Evolutionary conservation across 2,113 vertebrate species (phyloP), one percentile per base, ranked within the genome.

Genomic region (Hydropotes inermis): DNA sequence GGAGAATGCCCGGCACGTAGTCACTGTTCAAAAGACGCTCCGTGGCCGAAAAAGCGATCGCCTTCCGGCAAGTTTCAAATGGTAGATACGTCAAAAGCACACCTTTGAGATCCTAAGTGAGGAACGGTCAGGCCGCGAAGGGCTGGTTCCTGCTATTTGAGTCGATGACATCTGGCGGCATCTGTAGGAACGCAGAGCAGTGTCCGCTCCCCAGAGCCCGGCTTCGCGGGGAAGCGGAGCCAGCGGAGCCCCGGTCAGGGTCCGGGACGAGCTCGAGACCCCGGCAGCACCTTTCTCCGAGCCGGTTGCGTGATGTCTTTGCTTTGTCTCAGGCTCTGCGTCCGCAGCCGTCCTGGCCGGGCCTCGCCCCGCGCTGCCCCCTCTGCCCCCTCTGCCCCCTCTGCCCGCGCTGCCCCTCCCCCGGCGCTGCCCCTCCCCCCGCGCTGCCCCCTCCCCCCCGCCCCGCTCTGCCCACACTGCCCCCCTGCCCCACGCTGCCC

Each of bases 51-150:
- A 23, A 45, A 91, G 6, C 67, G 43, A 78, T 91, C 61, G 23
- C 11, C 60, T 91, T 93, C 5, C 79, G 21, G 11, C 93, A 52
- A 55, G 12, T 95, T 81, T 93, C 39, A 91, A 87, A 85, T 3
- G 25, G 13, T 39, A 78, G 33, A 14, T 3, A 33, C n/a, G 12
- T 64, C 60, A 64, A 76, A 74, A 36, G 92, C 4, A 94, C 87
- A 79, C 27, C 27, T 87, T 33, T 87, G 45, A 81, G 45, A 82
- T 82, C 45, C 16, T 47, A 39, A 82, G 17, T 23, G 27, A 57
- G 30, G 7, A 33, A 43, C 50, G 67, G 74, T 74, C 39, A 58
- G 19, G 7, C 74, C 86, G 7, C 50, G 45, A 88, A 84, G 17
- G 61, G 36, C 36, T 47, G 3, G 21, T 85, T 61, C 10, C 16